phyloP scores from a whole-genome alignment of 2,113 vertebrate genomes.

The Ginglymostoma cirratum region DNA sequence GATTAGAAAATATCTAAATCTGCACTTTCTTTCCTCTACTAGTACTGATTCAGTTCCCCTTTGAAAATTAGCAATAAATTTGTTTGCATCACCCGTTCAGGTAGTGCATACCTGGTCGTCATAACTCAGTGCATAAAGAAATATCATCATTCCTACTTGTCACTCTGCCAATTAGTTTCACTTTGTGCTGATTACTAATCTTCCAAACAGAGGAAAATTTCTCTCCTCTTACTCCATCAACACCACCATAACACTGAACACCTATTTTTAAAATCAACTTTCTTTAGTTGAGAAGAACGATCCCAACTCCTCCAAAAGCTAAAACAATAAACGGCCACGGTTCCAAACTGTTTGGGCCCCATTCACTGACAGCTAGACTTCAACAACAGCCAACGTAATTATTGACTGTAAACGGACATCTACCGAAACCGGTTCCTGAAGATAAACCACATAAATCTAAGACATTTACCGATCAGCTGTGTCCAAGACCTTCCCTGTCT shows the following conservation, averaged over 20 bases:
- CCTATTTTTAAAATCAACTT: background rate
- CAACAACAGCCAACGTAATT: background rate
- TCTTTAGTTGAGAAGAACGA: background rate
- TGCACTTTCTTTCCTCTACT: background rate
- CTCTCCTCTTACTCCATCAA: background rate
- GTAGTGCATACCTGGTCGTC: background rate
- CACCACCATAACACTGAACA: background rate
- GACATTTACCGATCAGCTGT: background rate
- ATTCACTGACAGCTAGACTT: background rate
- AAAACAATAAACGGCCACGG: background rate
- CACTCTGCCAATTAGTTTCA: background rate
- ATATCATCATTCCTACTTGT: background rate
- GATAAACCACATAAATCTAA: background rate
- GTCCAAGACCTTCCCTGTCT: background rate
- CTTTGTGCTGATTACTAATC: background rate
- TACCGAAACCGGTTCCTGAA: background rate
- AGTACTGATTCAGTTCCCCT: background rate
- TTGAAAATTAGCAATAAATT: background rate
- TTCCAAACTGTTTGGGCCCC: background rate
- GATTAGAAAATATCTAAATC: too few relatives aligned
- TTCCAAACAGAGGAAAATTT: background rate
- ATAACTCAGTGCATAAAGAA: background rate
- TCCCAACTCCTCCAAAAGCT: background rate
- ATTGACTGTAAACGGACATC: background rate
- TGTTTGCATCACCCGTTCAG: background rate